Base-by-base conservation (phyloP, 2,888 invertebrate species). In the Phoenoteleia sp. region DNA sequence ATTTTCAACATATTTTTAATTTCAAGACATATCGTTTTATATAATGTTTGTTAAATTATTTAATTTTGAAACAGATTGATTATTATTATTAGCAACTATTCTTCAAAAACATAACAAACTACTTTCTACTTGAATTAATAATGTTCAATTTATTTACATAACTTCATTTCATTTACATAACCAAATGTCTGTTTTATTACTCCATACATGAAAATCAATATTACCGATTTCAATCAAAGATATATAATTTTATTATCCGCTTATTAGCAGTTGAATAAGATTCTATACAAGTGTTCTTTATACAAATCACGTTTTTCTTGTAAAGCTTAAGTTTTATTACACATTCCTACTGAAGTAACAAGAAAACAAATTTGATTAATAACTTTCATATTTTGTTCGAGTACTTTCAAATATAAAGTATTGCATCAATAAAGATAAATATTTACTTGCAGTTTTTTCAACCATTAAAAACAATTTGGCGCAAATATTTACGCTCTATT, bases 401-500 rank as follows among this genome's bases (percentile, higher is more conserved):
- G 33, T 9, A 9, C 11, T 33, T 33, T 9, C 11, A 33, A 33
- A 33, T 9, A 9, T 33, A 11, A 33, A 33, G 11, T 33, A 33
- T 33, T 33, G 5, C 11, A 33, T 33, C 11, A 9, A 9, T 9
- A 33, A 33, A 33, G 39, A 60, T 56, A 56, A 33, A 29, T 56
- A 19, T 56, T 56, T 56, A 33, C 19, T 13, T 39, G n/a, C 23
- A 39, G 39, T 39, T 60, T 25, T 45, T 62, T 36, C 9, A 25
- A n/a, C 45, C 62, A 62, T 62, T 62, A 42, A 58, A 58, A 58
- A 58, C 58, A 58, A 36, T 58, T 58, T 58, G 36, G 36, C 9
- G 58, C 36, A 36, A 58, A 58, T 58, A 58, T 58, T 58, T 58
- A 21, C 58, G 58, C 58, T 58, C 58, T 58, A 58, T 58, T 58